Percentiles rank a stretch among this genome's conserved stretches.
Evolutionary conservation across 2,888 invertebrate species (phyloP).

Genomic region (Keiferia lycopersicella): DNA sequence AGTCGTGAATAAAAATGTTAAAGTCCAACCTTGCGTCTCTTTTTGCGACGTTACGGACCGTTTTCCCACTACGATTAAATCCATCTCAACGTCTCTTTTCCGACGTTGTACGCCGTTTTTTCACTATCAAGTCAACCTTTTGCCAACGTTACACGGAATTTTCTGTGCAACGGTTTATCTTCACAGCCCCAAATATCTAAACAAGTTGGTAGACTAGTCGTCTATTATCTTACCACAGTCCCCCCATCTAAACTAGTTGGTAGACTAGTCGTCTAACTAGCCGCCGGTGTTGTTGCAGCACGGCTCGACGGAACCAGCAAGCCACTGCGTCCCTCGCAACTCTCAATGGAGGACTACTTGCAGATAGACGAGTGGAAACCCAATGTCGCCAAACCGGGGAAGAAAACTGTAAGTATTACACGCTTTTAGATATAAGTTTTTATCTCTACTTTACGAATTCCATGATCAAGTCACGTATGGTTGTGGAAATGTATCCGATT

Average conservation of each 20-base stretch:
- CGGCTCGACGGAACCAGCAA: slow-evolving; percentile 95
- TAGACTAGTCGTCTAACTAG: neutral
- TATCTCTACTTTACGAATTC: no score
- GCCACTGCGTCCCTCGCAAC: slow-evolving; percentile 84
- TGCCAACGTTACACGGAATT: no score
- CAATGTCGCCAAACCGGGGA: slow-evolving; percentile 84
- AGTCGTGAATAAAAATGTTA: no score
- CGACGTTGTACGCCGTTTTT: neutral
- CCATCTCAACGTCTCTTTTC: neutral
- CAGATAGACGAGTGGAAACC: slow-evolving; percentile 91
- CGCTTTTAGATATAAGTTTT: slow-evolving; percentile 13
- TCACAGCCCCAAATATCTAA: no score
- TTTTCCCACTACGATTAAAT: neutral
- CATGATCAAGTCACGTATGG: no score
- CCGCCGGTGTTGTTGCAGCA: slow-evolving; percentile 82
- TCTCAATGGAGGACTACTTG: slow-evolving; percentile 96
- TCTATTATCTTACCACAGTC: neutral
- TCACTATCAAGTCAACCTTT: no score
- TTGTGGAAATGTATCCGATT: slow-evolving; percentile 41
- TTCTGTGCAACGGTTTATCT: no score
- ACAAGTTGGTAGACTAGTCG: no score
- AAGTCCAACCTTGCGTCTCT: no score
- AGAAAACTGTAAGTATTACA: slow-evolving; percentile 91
- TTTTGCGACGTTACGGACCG: neutral
- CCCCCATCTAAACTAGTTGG: neutral